Evolutionary conservation across 2,797 vertebrate genomes (phyloP).

Genomic region (Neostethus bicornis): DNA sequence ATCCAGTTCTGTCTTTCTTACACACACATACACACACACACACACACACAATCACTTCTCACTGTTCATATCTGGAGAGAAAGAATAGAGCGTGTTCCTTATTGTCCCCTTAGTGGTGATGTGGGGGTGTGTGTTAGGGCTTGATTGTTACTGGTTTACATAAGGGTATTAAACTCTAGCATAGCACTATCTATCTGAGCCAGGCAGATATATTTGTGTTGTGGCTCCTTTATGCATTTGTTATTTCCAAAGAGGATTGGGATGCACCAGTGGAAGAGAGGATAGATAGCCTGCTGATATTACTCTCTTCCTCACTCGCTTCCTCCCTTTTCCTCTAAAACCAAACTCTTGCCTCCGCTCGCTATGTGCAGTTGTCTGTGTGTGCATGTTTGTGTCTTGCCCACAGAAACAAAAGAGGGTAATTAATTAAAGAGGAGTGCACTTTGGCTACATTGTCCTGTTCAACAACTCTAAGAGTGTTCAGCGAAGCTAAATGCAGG

Average conservation of each 20-base stretch:
- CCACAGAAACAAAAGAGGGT: constrained; percentile 72
- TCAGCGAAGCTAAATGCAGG: constrained; percentile 59
- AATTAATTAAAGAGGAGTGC: constrained; percentile 79
- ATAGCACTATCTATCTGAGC: constrained; percentile 80
- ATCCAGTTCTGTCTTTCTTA: constrained; percentile 2
- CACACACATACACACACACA: constrained; percentile 29
- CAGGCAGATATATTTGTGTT: constrained; percentile 83
- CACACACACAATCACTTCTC: constrained; percentile 55
- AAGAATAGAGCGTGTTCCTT: constrained; percentile 76
- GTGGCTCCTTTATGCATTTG: constrained; percentile 82
- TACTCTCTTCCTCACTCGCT: constrained; percentile 65
- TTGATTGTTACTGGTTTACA: constrained; percentile 84
- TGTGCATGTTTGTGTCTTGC: constrained; percentile 48
- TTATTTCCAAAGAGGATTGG: constrained; percentile 85
- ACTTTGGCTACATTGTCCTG: constrained; percentile 71
- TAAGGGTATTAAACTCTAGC: constrained; percentile 82
- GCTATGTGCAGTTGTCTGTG: constrained; percentile 24
- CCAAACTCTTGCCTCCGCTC: constrained; percentile 52
- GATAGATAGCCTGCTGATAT: constrained; percentile 81
- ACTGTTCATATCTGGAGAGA: constrained; percentile 73
- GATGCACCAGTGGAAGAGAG: constrained; percentile 77
- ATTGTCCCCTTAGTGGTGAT: constrained; percentile 81
- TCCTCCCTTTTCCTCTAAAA: constrained; percentile 62
- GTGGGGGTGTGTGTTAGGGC: constrained; percentile 80
- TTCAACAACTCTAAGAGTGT: constrained; percentile 63